A percentile compares a stretch with the other conserved stretches of the same genome.
These are phyloP conservation scores for Amniataba percoides DNA, from an alignment of 2,797 vertebrate genomes.

Conservation along the genomic window DNA sequence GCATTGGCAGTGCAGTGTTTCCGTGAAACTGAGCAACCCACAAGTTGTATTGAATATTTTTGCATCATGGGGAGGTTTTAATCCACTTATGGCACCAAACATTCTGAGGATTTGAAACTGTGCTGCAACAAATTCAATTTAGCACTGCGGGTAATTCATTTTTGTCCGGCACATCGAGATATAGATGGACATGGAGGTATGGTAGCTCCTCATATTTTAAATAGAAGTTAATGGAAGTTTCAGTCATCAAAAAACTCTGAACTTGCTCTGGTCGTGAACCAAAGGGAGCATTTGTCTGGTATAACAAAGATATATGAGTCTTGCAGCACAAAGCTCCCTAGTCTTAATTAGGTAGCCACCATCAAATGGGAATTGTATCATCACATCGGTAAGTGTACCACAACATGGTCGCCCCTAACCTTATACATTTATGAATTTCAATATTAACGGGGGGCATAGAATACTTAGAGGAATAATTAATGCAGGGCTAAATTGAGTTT, in stretches of 20 bases:
- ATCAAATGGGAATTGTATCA: slow-evolving; percentile 82
- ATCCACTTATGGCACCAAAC: slow-evolving; percentile 71
- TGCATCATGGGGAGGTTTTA: slow-evolving; percentile 69
- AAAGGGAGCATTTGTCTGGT: slow-evolving; percentile 71
- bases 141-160: slow-evolving; percentile 72
- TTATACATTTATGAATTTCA: slow-evolving; percentile 80
- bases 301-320: slow-evolving; percentile 79
- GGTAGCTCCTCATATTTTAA: slow-evolving; percentile 73
- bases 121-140: slow-evolving; percentile 77
- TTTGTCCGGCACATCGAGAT: slow-evolving; percentile 63
- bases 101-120: slow-evolving; percentile 68
- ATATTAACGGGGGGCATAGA: slow-evolving; percentile 73
- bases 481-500: slow-evolving; percentile 82
- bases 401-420: slow-evolving; percentile 75
- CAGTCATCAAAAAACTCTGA: slow-evolving; percentile 73
- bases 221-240: slow-evolving; percentile 80
- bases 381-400: slow-evolving; percentile 76
- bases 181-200: slow-evolving; percentile 66
- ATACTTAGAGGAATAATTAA: slow-evolving; percentile 86
- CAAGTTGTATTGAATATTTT: slow-evolving; percentile 69
- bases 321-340: slow-evolving; percentile 71
- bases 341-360: slow-evolving; percentile 77
- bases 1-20: slow-evolving; percentile 54
- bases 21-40: slow-evolving; percentile 43
- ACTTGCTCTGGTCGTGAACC: slow-evolving; percentile 69